Evolutionary conservation across 1,140 invertebrate species (phyloP), one percentile per base, ranked within the genome.

Genomic region (Campodea augens): DNA sequence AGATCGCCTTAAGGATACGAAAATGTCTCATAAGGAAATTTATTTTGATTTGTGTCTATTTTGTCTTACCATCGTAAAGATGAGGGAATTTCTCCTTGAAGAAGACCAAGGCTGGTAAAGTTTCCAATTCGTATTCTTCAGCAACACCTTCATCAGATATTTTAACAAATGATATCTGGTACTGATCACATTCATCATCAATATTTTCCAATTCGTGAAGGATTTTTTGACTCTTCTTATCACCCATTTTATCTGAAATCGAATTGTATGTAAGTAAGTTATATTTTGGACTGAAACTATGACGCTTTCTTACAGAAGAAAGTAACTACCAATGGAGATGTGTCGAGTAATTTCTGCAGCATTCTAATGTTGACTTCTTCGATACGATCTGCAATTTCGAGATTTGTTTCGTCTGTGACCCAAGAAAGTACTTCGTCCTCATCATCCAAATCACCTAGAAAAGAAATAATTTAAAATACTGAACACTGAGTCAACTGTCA

Each of bases 101-200:
- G 63, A 89, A 92, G 22, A 83, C 83, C 23, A 93, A 65, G 15
- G 85, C 73, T 46, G 88, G 87, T 29, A 91, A 63, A 29, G 71
- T 68, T 41, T 81, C 71, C 25, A 93, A 67, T 64, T 89, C 85
- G 57, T 90, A 92, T 66, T 91, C 85, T 56, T 82, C 82, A 40
- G 85, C 78, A 46, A 91, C 76, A 40, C 80, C 79, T 24, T 83
- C 77, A 57, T 92, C 88, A 10, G 85, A 89, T 51, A 88, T 89
- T 63, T 91, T 92, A 1, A 93, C 80, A 59, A 92, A 91, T 59
- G 87, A 81, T 51, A 92, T 90, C 49, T 87, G 81, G 59, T 86
- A 78, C 55, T 86, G 80, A 64, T 91, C 86, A 57, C 85, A 90
- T 55, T 91, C 86, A 55, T 92, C 86, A 55, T 92, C 88, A 55